Evolutionary conservation across 1,140 invertebrate genomes (phyloP).

Genomic region (Procambarus virginalis): DNA sequence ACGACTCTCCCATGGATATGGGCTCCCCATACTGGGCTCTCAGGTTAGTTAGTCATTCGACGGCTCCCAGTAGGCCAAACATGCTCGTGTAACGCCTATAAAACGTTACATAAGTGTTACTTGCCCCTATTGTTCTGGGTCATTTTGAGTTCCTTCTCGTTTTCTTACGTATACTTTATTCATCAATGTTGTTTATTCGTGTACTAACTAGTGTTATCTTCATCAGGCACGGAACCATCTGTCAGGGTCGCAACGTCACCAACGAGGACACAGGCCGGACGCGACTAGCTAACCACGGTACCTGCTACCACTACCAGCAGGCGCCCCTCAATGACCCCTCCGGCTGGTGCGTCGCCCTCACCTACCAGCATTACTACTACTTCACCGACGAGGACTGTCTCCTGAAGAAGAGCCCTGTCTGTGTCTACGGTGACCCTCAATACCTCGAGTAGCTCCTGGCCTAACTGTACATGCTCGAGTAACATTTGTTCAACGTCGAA

Average conservation of each 20-base stretch:
- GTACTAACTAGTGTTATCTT: neutral
- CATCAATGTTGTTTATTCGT: neutral
- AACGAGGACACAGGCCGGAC: constrained; percentile 1
- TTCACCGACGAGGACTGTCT: constrained; percentile 50
- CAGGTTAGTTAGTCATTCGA: constrained; percentile 2
- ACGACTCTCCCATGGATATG: constrained; percentile 11
- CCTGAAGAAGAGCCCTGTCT: constrained; percentile 22
- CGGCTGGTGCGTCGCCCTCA: constrained; percentile 19
- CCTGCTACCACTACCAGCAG: constrained; percentile 51
- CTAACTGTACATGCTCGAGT: too few relatives aligned
- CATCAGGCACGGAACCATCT: neutral
- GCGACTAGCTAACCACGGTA: constrained; percentile 7
- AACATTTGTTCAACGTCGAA: too few relatives aligned
- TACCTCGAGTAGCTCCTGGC: too few relatives aligned
- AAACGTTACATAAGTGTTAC: neutral
- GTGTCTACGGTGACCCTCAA: constrained; percentile 1
- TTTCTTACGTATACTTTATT: neutral
- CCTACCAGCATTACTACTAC: constrained; percentile 51
- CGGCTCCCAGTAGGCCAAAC: neutral
- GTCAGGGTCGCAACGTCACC: constrained; percentile 30
- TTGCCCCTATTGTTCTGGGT: neutral
- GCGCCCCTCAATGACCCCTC: neutral
- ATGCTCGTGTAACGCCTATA: neutral
- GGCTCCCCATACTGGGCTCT: constrained; percentile 47
- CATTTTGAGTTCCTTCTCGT: neutral